phyloP scores from a whole-genome alignment of 2,797 vertebrate genomes.

The Labeo calbasu region DNA sequence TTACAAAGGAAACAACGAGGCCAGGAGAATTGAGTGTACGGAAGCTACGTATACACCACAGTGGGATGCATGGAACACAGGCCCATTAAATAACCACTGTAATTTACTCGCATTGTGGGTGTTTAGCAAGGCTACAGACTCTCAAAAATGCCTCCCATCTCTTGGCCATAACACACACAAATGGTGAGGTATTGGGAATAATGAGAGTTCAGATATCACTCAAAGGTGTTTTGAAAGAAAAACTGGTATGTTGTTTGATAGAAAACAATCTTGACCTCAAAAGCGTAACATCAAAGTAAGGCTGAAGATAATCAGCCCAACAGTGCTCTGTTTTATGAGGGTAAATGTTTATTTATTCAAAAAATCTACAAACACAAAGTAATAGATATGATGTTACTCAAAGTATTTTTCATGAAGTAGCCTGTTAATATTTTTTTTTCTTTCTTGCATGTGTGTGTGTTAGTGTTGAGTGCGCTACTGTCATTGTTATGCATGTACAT shows the following conservation, averaged over 20 bases:
- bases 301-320: constrained; percentile 25
- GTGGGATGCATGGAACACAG: constrained; percentile 24
- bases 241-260: constrained; percentile 24
- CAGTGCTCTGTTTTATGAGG: neutral
- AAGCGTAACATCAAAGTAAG: constrained; percentile 44
- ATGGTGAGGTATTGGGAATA: constrained; percentile 32
- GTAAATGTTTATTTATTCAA: constrained; percentile 2
- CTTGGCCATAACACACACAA: constrained; percentile 27
- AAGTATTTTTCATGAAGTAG: neutral
- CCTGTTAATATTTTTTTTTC: neutral
- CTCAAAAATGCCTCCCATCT: constrained; percentile 6
- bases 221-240: constrained; percentile 36
- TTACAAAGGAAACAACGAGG: constrained; percentile 46
- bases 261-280: constrained; percentile 42
- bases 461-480: too few relatives aligned
- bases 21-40: constrained; percentile 38
- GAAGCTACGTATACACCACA: constrained; percentile 26
- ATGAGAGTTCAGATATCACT: constrained; percentile 28
- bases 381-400: neutral
- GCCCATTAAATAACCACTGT: constrained; percentile 38
- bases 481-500: too few relatives aligned
- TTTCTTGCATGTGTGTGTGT: neutral
- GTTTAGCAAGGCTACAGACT: constrained; percentile 23
- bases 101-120: constrained; percentile 29
- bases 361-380: neutral